Evolutionary conservation across 2,888 invertebrate genomes (phyloP), one percentile per base, ranked within the genome.

Genomic region (Tanypteryx hageni): DNA sequence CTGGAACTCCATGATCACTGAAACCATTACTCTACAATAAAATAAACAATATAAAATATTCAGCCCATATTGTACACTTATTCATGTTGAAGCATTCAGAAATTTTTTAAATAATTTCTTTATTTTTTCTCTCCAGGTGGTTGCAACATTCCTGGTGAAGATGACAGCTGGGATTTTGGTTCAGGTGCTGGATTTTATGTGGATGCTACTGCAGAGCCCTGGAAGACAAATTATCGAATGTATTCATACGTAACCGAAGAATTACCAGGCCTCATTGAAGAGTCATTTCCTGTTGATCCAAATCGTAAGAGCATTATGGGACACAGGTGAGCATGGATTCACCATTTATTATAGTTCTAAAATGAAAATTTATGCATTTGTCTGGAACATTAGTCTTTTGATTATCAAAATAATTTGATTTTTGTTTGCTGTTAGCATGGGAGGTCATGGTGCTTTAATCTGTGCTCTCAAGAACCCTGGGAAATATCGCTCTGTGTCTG

Each of bases 101-200:
- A n/a, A n/a, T n/a, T n/a, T n/a, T n/a, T n/a, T n/a, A n/a, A n/a
- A n/a, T n/a, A n/a, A n/a, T n/a, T n/a, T 89, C n/a, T 92, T 59
- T 18, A 82, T 16, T 59, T 58, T 11, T 92, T 92, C 27, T 81
- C 92, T 92, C 1, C 86, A 96, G 96, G 99, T 94, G 98, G 98
- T 10, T 96, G 98, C 16, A 97, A 98, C 94, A 96, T 99, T 92
- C 97, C 98, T 22, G 99, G 99, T 0, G 98, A 99, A 95, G 97
- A 98, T 94, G 99, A 98, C 64, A 96, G 96, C 27, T 99, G 98
- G 97, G 99, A 99, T 95, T 99, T 99, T 95, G 99, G 99, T 58
- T 97, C 97, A 14, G 98, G 98, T 10, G 99, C 99, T 93, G 99
- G 99, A 0, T 99, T 99, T 95, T 99, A 99, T 95, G 96, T 99